Evolutionary conservation across 2,797 vertebrate species (phyloP), one percentile per base, ranked within the genome.

Genomic region (Hyperoplus lanceolatus): DNA sequence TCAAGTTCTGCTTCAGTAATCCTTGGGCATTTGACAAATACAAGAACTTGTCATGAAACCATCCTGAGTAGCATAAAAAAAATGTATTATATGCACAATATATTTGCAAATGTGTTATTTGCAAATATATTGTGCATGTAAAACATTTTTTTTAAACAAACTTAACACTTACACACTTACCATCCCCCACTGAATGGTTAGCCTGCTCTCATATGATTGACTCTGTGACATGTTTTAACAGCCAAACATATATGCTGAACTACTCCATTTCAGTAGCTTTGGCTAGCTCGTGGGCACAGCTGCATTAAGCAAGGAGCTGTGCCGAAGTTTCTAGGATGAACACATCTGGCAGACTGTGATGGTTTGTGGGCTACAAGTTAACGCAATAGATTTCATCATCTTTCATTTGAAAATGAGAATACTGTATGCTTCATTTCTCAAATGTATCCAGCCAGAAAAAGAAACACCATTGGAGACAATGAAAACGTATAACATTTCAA

Each of bases 401-500:
- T n/a, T 49, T 66, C 4, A 14, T 4, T 59, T 5, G n/a, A 46
- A 73, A 59, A 73, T 15, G 12, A 73, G 29, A 38, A 75, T 5
- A 18, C 36, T 49, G 16, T 11, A 18, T 15, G 53, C 15, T 38
- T 73, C 45, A 53, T 51, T 29, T 70, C 46, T 69, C 9, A 9
- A 45, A 46, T 59, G 18, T n/a, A 51, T 11, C 36, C 46, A 49
- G 48, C 73, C 18, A 39, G 9, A 4, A 69, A 41, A 58, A 18
- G 48, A 66, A 29, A 29, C 29, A 59, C 54, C 29, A 55, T 46
- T 67, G 54, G 55, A 39, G n/a, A 63, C 74, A 79, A 73, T 55
- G 63, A 56, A 78, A 66, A 79, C 59, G 49, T 13, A 62, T 68
- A 36, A 49, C 48, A 73, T 76, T 80, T 73, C 5, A 59, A 57